Conservation (phyloP, 2,113 vertebrate species). For the Xenus cinereus region DNA sequence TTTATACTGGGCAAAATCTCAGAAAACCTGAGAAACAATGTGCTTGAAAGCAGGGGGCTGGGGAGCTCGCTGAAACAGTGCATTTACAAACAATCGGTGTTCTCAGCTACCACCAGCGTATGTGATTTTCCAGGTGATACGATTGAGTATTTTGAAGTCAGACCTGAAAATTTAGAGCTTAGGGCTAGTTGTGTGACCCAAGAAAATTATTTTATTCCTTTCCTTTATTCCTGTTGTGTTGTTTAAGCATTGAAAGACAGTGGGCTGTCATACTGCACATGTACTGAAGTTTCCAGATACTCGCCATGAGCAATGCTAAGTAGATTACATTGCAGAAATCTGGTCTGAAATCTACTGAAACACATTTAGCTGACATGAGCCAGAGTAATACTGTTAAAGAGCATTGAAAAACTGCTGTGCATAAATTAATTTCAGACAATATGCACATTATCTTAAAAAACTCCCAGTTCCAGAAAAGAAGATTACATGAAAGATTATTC, state of each 20-base stretch:
- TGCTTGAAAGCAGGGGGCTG: neutral
- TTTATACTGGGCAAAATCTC: neutral
- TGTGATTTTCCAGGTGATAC: neutral
- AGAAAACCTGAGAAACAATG: neutral
- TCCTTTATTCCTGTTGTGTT: neutral
- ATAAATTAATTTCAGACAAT: constrained; percentile 30
- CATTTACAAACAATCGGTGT: neutral
- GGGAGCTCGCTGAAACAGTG: neutral
- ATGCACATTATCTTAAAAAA: neutral
- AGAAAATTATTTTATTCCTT: neutral
- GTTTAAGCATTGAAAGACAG: neutral
- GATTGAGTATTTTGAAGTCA: neutral
- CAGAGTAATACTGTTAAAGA: neutral
- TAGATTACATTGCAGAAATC: neutral
- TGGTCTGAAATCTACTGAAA: neutral
- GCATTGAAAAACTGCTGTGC: neutral
- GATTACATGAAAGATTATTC: constrained; percentile 23
- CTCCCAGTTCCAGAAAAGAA: neutral
- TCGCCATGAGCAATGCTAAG: neutral
- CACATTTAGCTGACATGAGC: neutral
- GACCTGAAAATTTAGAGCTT: neutral
- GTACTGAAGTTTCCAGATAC: neutral
- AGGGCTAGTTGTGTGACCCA: neutral
- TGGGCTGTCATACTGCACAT: neutral
- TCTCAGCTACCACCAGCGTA: neutral